Base-by-base conservation (phyloP, 2,113 vertebrate genomes). In the Cynocephalus volans region DNA sequence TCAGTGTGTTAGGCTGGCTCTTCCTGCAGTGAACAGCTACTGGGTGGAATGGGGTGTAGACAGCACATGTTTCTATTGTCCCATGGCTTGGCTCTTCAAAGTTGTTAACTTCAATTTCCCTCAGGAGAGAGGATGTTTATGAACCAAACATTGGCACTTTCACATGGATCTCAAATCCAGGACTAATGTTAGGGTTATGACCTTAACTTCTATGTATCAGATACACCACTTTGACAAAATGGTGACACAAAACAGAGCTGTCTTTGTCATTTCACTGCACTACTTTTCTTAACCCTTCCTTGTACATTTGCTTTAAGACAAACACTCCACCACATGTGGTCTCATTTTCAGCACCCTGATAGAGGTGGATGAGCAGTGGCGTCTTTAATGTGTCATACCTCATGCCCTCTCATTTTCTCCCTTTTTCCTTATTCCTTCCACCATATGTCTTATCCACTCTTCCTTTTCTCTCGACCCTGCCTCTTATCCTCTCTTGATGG, bases 1-100 rank as follows among this genome's bases (percentile, higher is more conserved):
- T 54, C 15, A 28, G 81, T 5, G 13, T 48, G 9, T 50, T 31
- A 9, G 62, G 45, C 11, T 4, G 45, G 19, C 14, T 14, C 15
- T 24, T 62, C 13, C 52, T 54, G 45, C 28, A 41, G 33, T 3
- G 6, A 56, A 14, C 7, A 45, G 65, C 17, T 21, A 13, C n/a
- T 1, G 28, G 18, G 3, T 11, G 1, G 26, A 62, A n/a, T 28
- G 0, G 0, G 70, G 33, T 15, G 10, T 6, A 83, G 80, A 48
- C 8, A 50, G 56, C 60, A 13, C 0, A 4, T 10, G 56, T 23
- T 62, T 48, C 48, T 45, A 3, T 8, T 41, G 36, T 23, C 50
- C 18, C 8, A 15, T n/a, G 41, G 10, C 65, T 54, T 26, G 26
- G 6, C 4, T 79, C 67, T 23, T 15, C 54, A 56, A 36, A 41